Evolutionary conservation across 1,140 invertebrate genomes (phyloP), one percentile per base, ranked within the genome.

Genomic region (Bombus terrestris): DNA sequence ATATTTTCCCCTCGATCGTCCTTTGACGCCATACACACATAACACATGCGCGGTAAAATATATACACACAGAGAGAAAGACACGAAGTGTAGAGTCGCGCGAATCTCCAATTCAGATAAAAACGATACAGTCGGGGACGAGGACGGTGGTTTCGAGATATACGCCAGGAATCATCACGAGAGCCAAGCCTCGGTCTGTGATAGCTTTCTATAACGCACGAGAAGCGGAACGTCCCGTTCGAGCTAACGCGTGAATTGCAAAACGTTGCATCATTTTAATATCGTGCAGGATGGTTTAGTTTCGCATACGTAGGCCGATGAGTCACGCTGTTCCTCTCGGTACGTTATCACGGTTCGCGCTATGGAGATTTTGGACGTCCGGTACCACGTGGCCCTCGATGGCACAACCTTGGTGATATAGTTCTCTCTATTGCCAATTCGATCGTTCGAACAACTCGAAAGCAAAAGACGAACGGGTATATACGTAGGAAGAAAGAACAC

Each of bases 261-360:
- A 84, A 86, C 72, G 74, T 81, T 74, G 66, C 83, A 69, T 22
- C 81, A 74, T 86, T 84, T 86, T 86, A 78, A 82, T 88, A 83
- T 90, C 81, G 83, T 53, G 72, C 80, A 69, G 72, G 76, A 41
- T 80, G 89, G 88, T 88, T 88, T 89, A 80, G 89, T 91, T 85
- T 90, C 83, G 66, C 80, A 85, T 86, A 75, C 66, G 83, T 62
- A 66, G 68, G 76, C 69, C 77, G 82, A 79, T 88, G 89, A 90
- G 86, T 90, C 88, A 90, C 72, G 69, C 59, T 15, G 64, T 28
- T 78, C 32, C 62, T 81, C 83, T 53, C 57, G 8, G 41, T 35
- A 28, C 66, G 89, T 89, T 89, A 89, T 89, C 88, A 68, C 53
- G 80, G 66, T 32, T 62, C 25, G 39, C 22, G 39, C 53, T 32